phyloP scores from a whole-genome alignment of 35 echinoderm and acorn worm genomes.

The Acanthaster planci region DNA sequence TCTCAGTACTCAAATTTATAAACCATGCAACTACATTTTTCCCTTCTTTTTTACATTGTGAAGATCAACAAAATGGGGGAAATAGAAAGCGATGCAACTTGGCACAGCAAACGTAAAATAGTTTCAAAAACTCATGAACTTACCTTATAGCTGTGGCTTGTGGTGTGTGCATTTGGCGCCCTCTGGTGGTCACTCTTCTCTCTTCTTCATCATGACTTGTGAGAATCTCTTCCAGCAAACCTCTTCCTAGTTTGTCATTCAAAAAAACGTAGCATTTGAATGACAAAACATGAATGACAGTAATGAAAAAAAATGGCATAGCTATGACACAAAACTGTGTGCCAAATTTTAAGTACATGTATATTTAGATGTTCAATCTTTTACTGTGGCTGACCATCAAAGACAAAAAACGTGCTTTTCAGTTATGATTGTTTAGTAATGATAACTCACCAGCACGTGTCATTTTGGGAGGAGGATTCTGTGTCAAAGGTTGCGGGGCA shows the following conservation, averaged over 20 bases:
- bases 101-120: too few relatives aligned
- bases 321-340: too few relatives aligned
- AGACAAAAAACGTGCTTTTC: neutral
- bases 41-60: too few relatives aligned
- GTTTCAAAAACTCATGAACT: neutral
- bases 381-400: too few relatives aligned
- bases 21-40: too few relatives aligned
- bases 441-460: slow-evolving; percentile 51
- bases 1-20: too few relatives aligned
- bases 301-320: too few relatives aligned
- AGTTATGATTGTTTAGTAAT: neutral
- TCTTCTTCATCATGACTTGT: slow-evolving; percentile 75
- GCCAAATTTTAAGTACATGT: too few relatives aligned
- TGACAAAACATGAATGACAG: too few relatives aligned
- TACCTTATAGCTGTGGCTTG: slow-evolving; percentile 31
- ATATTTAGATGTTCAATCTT: too few relatives aligned
- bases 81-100: too few relatives aligned
- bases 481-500: slow-evolving; percentile 66
- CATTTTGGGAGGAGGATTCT: slow-evolving; percentile 13
- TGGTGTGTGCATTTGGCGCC: neutral
- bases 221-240: slow-evolving; percentile 74
- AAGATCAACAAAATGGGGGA: too few relatives aligned
- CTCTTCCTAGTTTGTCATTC: slow-evolving; percentile 41
- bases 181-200: slow-evolving; percentile 4
- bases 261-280: neutral